phyloP scores from a whole-genome alignment of 2,888 invertebrate genomes.

The Lottia scabra region DNA sequence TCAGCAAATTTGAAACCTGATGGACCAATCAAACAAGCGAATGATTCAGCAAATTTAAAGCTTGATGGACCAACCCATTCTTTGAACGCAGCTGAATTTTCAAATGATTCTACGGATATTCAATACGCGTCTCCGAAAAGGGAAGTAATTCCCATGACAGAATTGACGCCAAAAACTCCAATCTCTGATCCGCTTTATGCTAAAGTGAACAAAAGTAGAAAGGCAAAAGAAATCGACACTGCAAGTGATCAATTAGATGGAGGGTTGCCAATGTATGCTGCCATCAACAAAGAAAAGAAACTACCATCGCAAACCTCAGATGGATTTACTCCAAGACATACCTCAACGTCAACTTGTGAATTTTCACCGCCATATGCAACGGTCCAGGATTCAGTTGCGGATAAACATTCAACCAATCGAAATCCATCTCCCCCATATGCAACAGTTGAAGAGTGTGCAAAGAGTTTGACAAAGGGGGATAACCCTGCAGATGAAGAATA shows the following conservation, averaged over 20 bases:
- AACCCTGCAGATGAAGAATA: not conserved
- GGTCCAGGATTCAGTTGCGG: not conserved
- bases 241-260: too few relatives aligned
- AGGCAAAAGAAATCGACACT: not conserved
- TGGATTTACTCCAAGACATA: not conserved
- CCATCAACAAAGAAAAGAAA: not conserved
- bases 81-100: not conserved
- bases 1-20: not conserved
- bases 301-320: not conserved
- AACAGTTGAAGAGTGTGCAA: not conserved
- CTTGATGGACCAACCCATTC: not conserved
- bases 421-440: not conserved
- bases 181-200: not conserved
- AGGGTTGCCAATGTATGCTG: not conserved
- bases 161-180: not conserved
- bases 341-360: not conserved
- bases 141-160: not conserved
- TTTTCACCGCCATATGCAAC: constrained; percentile 1
- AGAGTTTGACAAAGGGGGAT: not conserved
- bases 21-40: not conserved
- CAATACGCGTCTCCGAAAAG: not conserved
- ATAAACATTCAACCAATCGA: not conserved
- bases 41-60: not conserved
- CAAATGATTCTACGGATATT: not conserved
- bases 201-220: not conserved